phyloP scores from a whole-genome alignment of 2,888 invertebrate species.

The Monopis laevigella region DNA sequence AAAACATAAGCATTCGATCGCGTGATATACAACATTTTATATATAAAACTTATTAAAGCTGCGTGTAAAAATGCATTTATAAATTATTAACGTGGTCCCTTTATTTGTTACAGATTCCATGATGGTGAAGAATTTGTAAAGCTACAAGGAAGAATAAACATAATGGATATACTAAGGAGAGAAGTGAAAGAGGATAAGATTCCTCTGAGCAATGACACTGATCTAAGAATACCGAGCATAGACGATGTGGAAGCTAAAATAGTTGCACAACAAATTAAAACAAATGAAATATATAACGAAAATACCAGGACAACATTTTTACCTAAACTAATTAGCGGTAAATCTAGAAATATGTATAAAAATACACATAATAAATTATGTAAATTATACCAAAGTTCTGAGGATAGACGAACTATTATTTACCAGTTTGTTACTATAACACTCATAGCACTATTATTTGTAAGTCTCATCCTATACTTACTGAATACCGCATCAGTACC shows the following conservation, averaged over 20 bases:
- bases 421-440: neutral
- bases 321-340: neutral
- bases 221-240: conserved; percentile 36
- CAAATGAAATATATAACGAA: too few species aligned
- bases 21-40: too few species aligned
- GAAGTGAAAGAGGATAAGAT: conserved; percentile 15
- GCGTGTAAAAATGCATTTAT: too few species aligned
- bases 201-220: conserved; percentile 19
- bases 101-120: too few species aligned
- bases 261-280: neutral
- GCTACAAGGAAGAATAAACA: too few species aligned
- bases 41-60: too few species aligned
- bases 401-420: neutral
- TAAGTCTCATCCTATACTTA: neutral
- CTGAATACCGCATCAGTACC: neutral
- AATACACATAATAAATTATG: conserved; percentile 5
- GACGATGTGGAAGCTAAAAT: conserved; percentile 22
- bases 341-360: conserved; percentile 2
- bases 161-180: conserved; percentile 23
- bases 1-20: too few species aligned
- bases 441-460: neutral
- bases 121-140: too few species aligned
- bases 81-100: too few species aligned
- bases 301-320: too few species aligned
- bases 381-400: neutral